A percentile compares a stretch with the other conserved stretches of the same genome.
Conservation (phyloP, 2,113 vertebrate species). For the Tricholaema leucomelas region DNA sequence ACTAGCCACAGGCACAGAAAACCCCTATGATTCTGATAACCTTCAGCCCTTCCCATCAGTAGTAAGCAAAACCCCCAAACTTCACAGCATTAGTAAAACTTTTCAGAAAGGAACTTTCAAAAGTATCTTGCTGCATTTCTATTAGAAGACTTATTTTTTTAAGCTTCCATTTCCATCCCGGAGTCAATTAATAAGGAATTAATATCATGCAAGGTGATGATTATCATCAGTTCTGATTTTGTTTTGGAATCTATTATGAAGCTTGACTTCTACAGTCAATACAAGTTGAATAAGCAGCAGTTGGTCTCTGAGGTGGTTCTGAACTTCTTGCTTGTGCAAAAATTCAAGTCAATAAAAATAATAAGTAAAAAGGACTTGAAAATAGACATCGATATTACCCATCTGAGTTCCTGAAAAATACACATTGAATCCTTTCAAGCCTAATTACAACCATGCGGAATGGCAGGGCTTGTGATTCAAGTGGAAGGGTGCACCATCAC, state of each 20-base stretch:
- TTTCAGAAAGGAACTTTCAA: not conserved
- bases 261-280: constrained; percentile 67
- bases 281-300: constrained; percentile 68
- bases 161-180: constrained; percentile 8
- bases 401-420: constrained; percentile 63
- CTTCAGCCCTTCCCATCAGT: not conserved
- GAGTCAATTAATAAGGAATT: constrained; percentile 60
- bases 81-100: not conserved
- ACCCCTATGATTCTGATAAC: not conserved
- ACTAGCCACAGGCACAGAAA: not conserved
- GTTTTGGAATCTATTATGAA: constrained; percentile 51
- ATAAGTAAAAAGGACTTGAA: constrained; percentile 59
- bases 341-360: constrained; percentile 71
- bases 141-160: not conserved
- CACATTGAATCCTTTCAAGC: constrained; percentile 48
- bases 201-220: constrained; percentile 44
- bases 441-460: constrained; percentile 42
- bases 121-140: constrained; percentile 7
- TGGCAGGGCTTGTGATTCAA: not conserved
- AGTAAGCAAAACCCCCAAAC: not conserved
- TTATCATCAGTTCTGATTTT: constrained; percentile 58
- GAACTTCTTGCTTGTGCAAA: constrained; percentile 57
- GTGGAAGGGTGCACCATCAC: not conserved
- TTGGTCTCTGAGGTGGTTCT: constrained; percentile 64
- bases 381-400: constrained; percentile 68